These are phyloP conservation scores for Hippocampus kuda DNA, from an alignment of 2,797 vertebrate genomes.

Conservation along the genomic window DNA sequence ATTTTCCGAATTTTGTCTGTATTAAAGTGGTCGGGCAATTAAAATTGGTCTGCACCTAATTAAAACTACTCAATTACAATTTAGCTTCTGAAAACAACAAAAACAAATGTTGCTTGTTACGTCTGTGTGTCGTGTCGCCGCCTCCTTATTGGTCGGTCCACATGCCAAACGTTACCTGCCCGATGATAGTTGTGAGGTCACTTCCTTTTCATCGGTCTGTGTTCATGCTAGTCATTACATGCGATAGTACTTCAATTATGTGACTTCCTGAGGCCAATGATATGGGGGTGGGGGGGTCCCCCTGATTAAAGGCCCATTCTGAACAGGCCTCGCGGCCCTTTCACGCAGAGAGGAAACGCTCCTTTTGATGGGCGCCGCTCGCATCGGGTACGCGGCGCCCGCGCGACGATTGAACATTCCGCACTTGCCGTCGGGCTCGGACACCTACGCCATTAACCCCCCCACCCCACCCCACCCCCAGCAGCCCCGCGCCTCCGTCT, in stretches of 20 bases:
- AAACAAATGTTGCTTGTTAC: too few species aligned
- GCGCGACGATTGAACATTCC: constrained; percentile 45
- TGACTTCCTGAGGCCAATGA: background rate
- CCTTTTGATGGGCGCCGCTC: constrained; percentile 50
- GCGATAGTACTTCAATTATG: background rate
- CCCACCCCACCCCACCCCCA: constrained; percentile 38
- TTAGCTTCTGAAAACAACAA: too few species aligned
- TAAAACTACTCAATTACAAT: too few species aligned
- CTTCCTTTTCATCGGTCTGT: background rate
- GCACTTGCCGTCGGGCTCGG: constrained; percentile 45
- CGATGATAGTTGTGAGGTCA: background rate
- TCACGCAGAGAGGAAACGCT: constrained; percentile 30
- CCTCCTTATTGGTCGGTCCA: background rate
- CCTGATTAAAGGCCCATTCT: constrained; percentile 54
- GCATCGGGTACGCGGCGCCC: constrained; percentile 24
- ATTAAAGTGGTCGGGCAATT: too few species aligned
- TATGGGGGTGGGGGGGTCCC: constrained; percentile 10
- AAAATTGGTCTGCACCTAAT: too few species aligned
- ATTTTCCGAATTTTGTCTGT: too few species aligned
- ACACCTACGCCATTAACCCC: constrained; percentile 56
- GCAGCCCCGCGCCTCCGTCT: constrained; percentile 3
- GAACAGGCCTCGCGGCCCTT: constrained; percentile 30
- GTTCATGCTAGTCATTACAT: constrained; percentile 1
- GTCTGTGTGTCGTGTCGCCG: too few species aligned
- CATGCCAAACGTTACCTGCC: background rate